Base-by-base conservation (phyloP, 2,888 invertebrate species). In the Folsomia candida region DNA sequence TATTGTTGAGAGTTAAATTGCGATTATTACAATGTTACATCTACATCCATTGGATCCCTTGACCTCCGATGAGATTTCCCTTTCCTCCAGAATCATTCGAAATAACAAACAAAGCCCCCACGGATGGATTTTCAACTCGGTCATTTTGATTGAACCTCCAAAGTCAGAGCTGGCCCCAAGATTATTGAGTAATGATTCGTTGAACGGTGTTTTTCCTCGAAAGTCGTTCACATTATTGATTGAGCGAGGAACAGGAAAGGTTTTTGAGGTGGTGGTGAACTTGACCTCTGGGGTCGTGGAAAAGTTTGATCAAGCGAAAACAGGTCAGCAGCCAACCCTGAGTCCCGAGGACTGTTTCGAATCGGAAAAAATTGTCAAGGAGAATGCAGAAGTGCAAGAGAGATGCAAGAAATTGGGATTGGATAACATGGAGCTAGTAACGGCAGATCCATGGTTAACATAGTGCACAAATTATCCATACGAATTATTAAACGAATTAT, bases 361-460 rank as follows among this genome's bases (percentile, higher is more conserved):
- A 18, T 63, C 76, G 11, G 76, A 76, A 65, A 68, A 67, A 57
- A 75, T 79, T 61, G 72, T 68, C 0, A 70, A 69, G 51, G 68
- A 71, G 6, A 67, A 72, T 67, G 27, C 63, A 0, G 67, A 63
- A 25, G 77, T 79, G 2, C 67, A 69, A 26, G 51, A 69, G 20
- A 51, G 73, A 68, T 76, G 75, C 28, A 26, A n/a, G 22, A 63
- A 66, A n/a, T 37, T 76, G 28, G 75, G 76, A 24, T 61, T 72
- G 29, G 54, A 67, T 6, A 65, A 79, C 67, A 72, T 77, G 70
- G 57, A 67, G n/a, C 59, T 76, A 27, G 67, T 79, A 14, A 78
- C 76, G 25, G 77, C 72, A 2, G 79, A 79, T 64, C 76, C 78
- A 4, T 79, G 79, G 79, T 77, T 54, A 4, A 47, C 9, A 47